phyloP scores from a whole-genome alignment of 2,113 vertebrate species.

The Seriola rivoliana region DNA sequence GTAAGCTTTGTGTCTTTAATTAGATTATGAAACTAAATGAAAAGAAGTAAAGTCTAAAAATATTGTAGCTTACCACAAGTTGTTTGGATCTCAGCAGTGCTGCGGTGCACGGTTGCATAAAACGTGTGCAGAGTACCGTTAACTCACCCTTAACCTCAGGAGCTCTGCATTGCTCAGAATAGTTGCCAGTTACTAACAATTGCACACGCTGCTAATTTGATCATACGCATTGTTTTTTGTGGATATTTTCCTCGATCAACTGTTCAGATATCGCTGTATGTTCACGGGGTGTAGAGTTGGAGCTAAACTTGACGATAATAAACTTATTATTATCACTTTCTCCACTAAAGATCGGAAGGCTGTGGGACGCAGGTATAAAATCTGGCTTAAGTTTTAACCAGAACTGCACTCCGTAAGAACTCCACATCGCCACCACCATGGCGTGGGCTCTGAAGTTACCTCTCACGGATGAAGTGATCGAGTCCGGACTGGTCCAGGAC shows the following conservation, averaged over 20 bases:
- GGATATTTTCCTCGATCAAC: background rate
- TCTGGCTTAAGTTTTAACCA: constrained; percentile 40
- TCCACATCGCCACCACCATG: constrained; percentile 80
- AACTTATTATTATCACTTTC: background rate
- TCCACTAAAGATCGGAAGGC: constrained; percentile 10
- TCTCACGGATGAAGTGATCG: constrained; percentile 96
- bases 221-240: background rate
- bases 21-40: background rate
- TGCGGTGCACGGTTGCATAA: background rate
- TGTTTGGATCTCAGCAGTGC: background rate
- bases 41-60: background rate
- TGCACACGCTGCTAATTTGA: background rate
- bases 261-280: background rate
- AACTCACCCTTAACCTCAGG: background rate
- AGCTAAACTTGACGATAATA: background rate
- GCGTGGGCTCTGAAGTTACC: constrained; percentile 97
- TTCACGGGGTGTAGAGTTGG: background rate
- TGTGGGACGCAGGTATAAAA: constrained; percentile 17
- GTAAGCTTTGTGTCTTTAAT: constrained; percentile 15
- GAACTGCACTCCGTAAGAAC: constrained; percentile 39
- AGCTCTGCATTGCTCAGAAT: background rate
- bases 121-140: background rate
- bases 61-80: background rate
- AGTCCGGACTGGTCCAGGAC: constrained; percentile 97
- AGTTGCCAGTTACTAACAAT: background rate